These are phyloP conservation scores for Brachynemurus nebulosus DNA, from an alignment of 2,888 invertebrate genomes.

Conservation along the genomic window DNA sequence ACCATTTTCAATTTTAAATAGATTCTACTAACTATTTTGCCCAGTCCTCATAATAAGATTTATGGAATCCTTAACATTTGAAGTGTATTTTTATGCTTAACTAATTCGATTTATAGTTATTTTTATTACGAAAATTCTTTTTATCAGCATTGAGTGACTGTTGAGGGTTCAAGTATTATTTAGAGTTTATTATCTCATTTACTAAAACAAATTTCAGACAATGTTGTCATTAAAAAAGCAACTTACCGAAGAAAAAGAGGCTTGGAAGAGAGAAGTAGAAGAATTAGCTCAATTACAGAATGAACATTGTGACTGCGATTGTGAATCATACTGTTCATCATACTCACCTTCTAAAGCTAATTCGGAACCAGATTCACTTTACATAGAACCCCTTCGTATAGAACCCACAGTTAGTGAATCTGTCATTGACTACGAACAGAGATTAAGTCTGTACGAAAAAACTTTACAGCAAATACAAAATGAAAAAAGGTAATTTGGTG, in stretches of 20 bases:
- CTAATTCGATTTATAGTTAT: no score
- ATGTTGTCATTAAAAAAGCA: constrained; percentile 24
- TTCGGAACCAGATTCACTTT: constrained; percentile 14
- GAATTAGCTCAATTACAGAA: constrained; percentile 20
- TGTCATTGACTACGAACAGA: constrained; percentile 25
- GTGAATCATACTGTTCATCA: not conserved
- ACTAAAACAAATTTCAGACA: no score
- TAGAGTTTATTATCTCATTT: no score
- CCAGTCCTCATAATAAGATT: no score
- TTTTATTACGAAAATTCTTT: no score
- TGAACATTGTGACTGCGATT: constrained; percentile 17
- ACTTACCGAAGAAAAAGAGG: constrained; percentile 24
- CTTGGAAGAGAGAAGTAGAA: constrained; percentile 28
- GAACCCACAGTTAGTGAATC: constrained; percentile 21
- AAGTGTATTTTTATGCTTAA: no score
- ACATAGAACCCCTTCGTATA: no score
- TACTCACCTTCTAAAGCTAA: not conserved
- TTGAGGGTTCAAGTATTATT: no score
- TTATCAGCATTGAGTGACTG: no score
- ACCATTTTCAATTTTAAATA: no score
- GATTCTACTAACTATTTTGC: no score
- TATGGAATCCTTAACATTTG: no score
- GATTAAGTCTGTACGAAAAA: constrained; percentile 26
- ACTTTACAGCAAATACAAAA: constrained; percentile 24
- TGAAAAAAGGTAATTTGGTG: constrained; percentile 22